These are phyloP conservation scores for Aleiodes leptofemur DNA, from an alignment of 2,888 invertebrate species.

Conservation along the genomic window DNA sequence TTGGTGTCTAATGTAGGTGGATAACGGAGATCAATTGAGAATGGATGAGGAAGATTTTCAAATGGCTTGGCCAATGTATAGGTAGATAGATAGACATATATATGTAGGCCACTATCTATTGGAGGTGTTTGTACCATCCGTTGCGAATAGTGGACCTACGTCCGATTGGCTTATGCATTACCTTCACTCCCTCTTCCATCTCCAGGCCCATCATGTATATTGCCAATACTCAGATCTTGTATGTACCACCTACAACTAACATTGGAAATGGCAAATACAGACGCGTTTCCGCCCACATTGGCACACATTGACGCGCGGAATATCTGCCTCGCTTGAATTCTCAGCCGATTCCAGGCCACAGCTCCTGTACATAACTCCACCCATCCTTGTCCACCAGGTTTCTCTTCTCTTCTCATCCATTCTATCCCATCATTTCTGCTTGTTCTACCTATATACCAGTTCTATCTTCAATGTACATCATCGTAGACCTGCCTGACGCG, in stretches of 20 bases:
- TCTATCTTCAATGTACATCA: constrained; percentile 24
- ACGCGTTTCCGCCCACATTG: constrained; percentile 19
- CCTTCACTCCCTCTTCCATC: constrained; percentile 8
- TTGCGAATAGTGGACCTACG: constrained; percentile 6
- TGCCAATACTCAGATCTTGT: constrained; percentile 22
- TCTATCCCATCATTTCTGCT: constrained; percentile 29
- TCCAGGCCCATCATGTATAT: constrained; percentile 35
- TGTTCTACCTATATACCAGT: constrained; percentile 14
- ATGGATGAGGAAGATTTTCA: constrained; percentile 32
- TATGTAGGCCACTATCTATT: constrained; percentile 15
- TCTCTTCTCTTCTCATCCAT: no score
- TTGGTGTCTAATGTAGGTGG: constrained; percentile 33
- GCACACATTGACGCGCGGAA: constrained; percentile 42
- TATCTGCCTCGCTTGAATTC: constrained; percentile 42
- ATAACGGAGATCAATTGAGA: constrained; percentile 32
- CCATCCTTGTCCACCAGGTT: background rate
- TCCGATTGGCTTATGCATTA: constrained; percentile 34
- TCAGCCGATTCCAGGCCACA: constrained; percentile 40
- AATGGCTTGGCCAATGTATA: constrained; percentile 1
- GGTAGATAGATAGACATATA: background rate
- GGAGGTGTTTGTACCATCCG: constrained; percentile 29
- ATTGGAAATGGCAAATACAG: constrained; percentile 39
- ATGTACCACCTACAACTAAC: constrained; percentile 30
- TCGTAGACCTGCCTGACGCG: background rate
- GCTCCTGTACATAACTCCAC: constrained; percentile 27